Percentiles rank a stretch among this genome's conserved stretches.
Conservation (phyloP, 2,888 invertebrate species). For the Oligia strigilis region DNA sequence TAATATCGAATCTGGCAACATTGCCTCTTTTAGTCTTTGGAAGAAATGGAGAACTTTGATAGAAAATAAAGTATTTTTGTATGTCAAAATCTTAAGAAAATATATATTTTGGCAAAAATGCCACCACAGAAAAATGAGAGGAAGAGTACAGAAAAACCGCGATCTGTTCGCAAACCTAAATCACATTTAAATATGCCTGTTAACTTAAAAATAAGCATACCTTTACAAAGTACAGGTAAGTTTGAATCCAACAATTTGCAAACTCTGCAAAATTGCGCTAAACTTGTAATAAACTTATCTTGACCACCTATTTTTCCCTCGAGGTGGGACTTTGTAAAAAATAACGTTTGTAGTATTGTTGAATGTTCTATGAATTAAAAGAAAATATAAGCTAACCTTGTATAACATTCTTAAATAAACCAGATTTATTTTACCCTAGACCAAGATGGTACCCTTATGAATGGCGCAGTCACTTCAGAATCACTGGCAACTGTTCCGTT, state of each 20-base stretch:
- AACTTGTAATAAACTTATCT: not conserved
- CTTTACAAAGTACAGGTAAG: constrained; percentile 56
- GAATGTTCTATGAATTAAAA: not conserved
- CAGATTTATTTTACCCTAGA: not conserved
- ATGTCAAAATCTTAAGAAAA: not conserved
- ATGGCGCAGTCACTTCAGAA: not conserved
- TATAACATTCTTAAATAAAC: not conserved
- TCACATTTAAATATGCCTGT: constrained; percentile 66
- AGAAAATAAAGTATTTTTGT: constrained; percentile 9
- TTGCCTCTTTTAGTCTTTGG: not conserved
- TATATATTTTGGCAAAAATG: constrained; percentile 52
- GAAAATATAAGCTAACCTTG: not conserved
- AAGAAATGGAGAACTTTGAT: constrained; percentile 6
- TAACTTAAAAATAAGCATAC: constrained; percentile 68
- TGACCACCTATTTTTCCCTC: not conserved
- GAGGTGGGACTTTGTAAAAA: not conserved
- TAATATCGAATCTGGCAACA: too few species aligned
- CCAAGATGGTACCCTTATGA: not conserved
- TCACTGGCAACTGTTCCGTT: not conserved
- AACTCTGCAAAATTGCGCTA: constrained; percentile 14
- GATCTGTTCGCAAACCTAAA: constrained; percentile 59
- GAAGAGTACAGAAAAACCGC: constrained; percentile 32
- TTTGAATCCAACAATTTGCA: constrained; percentile 44
- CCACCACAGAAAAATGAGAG: constrained; percentile 58
- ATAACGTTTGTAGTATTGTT: not conserved